Conservation (phyloP, 2,797 vertebrate species). For the Dromococcyx pavoninus region DNA sequence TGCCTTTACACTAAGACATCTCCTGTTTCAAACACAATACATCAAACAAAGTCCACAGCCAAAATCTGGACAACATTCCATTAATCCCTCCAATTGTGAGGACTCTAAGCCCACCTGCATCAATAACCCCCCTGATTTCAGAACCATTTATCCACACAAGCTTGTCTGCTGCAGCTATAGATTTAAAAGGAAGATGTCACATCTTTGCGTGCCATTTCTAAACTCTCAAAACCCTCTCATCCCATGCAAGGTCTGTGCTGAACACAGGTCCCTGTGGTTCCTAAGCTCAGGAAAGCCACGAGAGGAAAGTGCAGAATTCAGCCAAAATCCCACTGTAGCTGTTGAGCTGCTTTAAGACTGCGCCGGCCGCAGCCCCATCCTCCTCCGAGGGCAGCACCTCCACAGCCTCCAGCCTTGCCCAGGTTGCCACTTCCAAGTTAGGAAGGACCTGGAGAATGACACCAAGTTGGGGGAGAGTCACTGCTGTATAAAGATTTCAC, state of each 20-base stretch:
- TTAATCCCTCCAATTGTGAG: background rate
- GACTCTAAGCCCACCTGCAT: background rate
- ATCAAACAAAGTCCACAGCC: background rate
- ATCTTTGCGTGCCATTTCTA: background rate
- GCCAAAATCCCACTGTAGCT: background rate
- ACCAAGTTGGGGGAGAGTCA: background rate
- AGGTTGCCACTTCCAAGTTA: constrained; percentile 37
- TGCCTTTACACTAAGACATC: background rate
- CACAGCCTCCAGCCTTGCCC: constrained; percentile 24
- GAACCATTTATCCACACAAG: background rate
- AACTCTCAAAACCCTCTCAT: background rate
- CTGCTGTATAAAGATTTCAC: constrained; percentile 32
- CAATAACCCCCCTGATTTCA: background rate
- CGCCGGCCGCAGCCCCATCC: background rate
- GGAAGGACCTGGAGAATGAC: constrained; percentile 54
- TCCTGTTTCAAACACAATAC: background rate
- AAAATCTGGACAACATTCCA: background rate
- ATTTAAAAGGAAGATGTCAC: background rate
- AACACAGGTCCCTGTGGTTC: background rate
- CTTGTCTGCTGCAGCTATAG: background rate
- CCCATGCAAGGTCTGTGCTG: background rate
- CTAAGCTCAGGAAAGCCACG: background rate
- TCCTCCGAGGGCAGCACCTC: constrained; percentile 26
- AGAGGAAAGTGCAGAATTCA: background rate
- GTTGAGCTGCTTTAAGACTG: background rate